A percentile compares a stretch with the other conserved stretches of the same genome.
Conservation (phyloP, 2,888 invertebrate genomes). For the Acanthosepion pharaonis region DNA sequence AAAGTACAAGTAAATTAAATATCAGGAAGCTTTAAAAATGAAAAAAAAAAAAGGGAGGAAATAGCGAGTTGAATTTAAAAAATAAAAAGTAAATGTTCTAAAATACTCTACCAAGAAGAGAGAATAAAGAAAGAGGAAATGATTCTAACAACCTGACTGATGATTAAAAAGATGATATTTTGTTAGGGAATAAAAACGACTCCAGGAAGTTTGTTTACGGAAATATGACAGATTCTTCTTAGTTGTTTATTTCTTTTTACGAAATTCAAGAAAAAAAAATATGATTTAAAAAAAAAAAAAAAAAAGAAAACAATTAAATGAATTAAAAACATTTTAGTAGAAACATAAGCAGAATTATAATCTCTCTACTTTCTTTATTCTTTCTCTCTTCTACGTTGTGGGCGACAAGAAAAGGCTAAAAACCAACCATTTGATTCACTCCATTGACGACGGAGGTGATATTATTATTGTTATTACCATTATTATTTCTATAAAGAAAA, state of each 20-base stretch:
- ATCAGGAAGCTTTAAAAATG: too few relatives aligned
- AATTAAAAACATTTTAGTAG: too few relatives aligned
- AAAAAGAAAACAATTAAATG: too few relatives aligned
- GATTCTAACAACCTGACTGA: background rate
- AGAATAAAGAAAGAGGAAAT: background rate
- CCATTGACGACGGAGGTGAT: background rate
- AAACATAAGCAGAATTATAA: too few relatives aligned
- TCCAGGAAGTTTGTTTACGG: slow-evolving; percentile 17
- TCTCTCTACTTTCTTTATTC: background rate
- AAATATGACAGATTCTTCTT: background rate
- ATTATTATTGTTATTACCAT: background rate
- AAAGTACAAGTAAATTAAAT: background rate
- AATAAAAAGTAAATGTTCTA: background rate
- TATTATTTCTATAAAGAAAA: background rate
- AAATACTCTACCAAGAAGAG: too few relatives aligned
- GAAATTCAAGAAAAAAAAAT: background rate
- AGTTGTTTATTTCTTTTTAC: background rate
- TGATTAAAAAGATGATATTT: background rate
- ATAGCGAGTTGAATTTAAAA: background rate
- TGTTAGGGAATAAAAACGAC: background rate
- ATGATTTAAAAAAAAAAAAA: too few relatives aligned
- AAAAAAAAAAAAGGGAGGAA: background rate
- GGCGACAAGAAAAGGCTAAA: background rate
- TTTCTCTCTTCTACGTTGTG: slow-evolving; percentile 15
- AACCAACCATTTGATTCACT: background rate